phyloP scores from a whole-genome alignment of 2,888 invertebrate genomes.

The Hyles lineata region DNA sequence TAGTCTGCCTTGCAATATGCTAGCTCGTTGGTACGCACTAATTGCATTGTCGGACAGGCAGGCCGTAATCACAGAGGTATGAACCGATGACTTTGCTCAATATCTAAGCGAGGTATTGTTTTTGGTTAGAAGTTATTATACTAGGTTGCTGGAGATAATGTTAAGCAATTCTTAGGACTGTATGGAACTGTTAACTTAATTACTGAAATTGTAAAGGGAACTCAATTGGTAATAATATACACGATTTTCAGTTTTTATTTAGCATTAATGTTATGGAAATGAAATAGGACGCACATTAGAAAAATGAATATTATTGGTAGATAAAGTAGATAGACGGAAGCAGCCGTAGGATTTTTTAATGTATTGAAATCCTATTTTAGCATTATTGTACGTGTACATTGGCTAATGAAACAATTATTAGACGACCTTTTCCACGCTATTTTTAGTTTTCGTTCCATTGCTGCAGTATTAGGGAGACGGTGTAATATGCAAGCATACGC shows the following conservation, averaged over 20 bases:
- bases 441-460: not conserved
- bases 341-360: too few relatives aligned
- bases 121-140: not conserved
- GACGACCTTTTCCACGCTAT: not conserved
- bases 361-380: too few relatives aligned
- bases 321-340: too few relatives aligned
- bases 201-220: too few relatives aligned
- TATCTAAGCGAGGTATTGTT: slow-evolving; percentile 8
- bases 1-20: not conserved
- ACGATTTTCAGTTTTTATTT: too few relatives aligned
- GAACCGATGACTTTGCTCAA: not conserved
- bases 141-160: not conserved
- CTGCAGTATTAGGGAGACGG: slow-evolving; percentile 14
- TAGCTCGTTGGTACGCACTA: not conserved
- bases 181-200: not conserved
- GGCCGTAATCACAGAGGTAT: slow-evolving; percentile 1
- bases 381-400: too few relatives aligned
- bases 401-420: too few relatives aligned
- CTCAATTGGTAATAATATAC: too few relatives aligned
- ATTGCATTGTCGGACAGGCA: slow-evolving; percentile 6
- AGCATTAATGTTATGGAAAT: too few relatives aligned
- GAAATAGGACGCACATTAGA: too few relatives aligned
- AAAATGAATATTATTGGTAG: too few relatives aligned
- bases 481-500: slow-evolving; percentile 26
- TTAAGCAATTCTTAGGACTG: not conserved